These are phyloP conservation scores for Coecobrya sp. DNA, from an alignment of 2,888 invertebrate genomes.

Conservation along the genomic window DNA sequence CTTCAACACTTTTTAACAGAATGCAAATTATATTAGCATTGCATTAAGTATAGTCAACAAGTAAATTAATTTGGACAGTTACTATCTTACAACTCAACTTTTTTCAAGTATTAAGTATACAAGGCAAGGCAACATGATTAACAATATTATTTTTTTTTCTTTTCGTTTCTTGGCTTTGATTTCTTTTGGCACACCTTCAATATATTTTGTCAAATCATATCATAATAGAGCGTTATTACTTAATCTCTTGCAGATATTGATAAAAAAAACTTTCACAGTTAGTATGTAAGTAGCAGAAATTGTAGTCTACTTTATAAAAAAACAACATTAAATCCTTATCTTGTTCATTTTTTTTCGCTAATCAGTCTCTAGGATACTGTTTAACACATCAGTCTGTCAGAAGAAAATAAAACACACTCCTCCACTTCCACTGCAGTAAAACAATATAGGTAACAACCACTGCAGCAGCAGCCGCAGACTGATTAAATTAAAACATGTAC, in stretches of 20 bases:
- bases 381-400: not conserved
- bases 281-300: not conserved
- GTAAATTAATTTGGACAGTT: not conserved
- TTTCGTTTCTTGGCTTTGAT: conserved; percentile 3
- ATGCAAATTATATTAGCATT: too few relatives aligned
- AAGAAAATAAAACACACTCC: not conserved
- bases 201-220: conserved; percentile 24
- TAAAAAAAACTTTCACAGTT: conserved; percentile 30
- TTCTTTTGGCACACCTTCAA: conserved; percentile 41
- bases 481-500: conserved; percentile 26
- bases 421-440: conserved; percentile 1
- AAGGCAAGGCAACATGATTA: not conserved
- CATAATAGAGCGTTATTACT: conserved; percentile 38
- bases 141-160: not conserved
- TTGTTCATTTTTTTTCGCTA: not conserved
- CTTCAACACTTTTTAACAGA: too few relatives aligned
- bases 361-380: not conserved
- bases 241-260: conserved; percentile 32
- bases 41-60: too few relatives aligned
- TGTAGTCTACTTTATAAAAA: not conserved
- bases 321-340: not conserved
- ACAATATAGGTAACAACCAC: conserved; percentile 39
- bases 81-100: not conserved
- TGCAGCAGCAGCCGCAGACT: not conserved
- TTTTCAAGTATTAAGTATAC: not conserved